A percentile compares a stretch with the other conserved stretches of the same genome.
These are phyloP conservation scores for Galleria mellonella DNA, from an alignment of 1,140 invertebrate genomes.

Conservation along the genomic window DNA sequence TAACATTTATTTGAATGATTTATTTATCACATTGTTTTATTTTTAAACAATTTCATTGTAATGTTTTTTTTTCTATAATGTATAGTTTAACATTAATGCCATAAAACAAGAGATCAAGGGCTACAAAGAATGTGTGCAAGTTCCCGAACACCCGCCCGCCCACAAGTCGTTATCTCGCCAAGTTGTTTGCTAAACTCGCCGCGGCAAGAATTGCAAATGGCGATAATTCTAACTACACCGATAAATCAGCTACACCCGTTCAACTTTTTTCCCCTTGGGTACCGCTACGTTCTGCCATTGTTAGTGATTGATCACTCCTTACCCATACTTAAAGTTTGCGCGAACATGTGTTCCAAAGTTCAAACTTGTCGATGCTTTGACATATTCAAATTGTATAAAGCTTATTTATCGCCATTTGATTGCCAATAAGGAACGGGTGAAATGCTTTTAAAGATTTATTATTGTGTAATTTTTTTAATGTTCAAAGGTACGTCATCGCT, in stretches of 20 bases:
- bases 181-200: constrained; percentile 53
- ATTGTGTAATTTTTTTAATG: too few species aligned
- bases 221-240: constrained; percentile 69
- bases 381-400: constrained; percentile 10
- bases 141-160: constrained; percentile 7
- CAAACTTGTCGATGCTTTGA: constrained; percentile 20
- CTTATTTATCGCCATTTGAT: constrained; percentile 10
- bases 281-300: constrained; percentile 41
- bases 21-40: too few species aligned
- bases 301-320: constrained; percentile 62
- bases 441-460: neutral
- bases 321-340: constrained; percentile 50
- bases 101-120: neutral
- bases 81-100: neutral
- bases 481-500: too few species aligned
- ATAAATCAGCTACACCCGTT: constrained; percentile 66
- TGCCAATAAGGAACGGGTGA: constrained; percentile 1
- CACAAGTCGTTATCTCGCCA: constrained; percentile 45
- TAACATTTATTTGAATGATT: too few species aligned
- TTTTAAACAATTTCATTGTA: too few species aligned
- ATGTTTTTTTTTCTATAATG: too few species aligned
- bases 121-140: too few species aligned
- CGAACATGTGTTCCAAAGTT: constrained; percentile 52
- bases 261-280: constrained; percentile 64
- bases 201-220: constrained; percentile 71